These are phyloP conservation scores for Phenganax marumi DNA, from an alignment of 92 coral and sea anemone species.

Conservation along the genomic window DNA sequence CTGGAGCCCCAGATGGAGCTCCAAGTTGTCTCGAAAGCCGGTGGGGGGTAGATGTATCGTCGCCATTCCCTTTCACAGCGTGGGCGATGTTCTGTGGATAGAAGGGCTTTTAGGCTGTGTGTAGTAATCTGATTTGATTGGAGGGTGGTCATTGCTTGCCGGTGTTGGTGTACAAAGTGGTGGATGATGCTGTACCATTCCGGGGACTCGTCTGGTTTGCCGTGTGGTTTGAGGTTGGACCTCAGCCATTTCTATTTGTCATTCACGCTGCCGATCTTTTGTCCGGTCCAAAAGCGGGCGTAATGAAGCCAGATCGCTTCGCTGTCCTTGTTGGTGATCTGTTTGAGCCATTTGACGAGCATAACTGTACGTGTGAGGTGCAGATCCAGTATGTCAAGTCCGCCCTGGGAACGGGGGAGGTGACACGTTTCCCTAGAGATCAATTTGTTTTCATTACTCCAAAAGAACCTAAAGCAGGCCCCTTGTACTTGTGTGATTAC, in stretches of 20 bases:
- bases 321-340: background rate
- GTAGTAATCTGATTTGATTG: background rate
- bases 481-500: conserved; percentile 17
- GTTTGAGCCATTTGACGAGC: conserved; percentile 17
- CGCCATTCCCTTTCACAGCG: background rate
- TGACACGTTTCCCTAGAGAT: background rate
- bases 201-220: conserved; percentile 24
- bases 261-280: background rate
- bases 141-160: background rate
- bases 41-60: background rate
- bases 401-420: background rate
- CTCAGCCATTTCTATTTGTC: conserved; percentile 28
- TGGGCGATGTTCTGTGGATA: background rate
- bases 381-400: conserved; percentile 12
- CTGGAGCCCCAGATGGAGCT: conserved; percentile 3
- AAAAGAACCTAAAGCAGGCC: conserved; percentile 18
- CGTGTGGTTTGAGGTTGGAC: conserved; percentile 19
- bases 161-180: background rate
- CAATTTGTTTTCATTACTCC: conserved; percentile 23
- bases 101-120: background rate
- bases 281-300: conserved; percentile 40
- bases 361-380: background rate
- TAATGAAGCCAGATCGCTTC: conserved; percentile 18
- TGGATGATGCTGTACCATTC: background rate
- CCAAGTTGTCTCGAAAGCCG: conserved; percentile 23